These are phyloP conservation scores for Latrodectus hesperus DNA, from an alignment of 2,888 invertebrate genomes.

Conservation along the genomic window DNA sequence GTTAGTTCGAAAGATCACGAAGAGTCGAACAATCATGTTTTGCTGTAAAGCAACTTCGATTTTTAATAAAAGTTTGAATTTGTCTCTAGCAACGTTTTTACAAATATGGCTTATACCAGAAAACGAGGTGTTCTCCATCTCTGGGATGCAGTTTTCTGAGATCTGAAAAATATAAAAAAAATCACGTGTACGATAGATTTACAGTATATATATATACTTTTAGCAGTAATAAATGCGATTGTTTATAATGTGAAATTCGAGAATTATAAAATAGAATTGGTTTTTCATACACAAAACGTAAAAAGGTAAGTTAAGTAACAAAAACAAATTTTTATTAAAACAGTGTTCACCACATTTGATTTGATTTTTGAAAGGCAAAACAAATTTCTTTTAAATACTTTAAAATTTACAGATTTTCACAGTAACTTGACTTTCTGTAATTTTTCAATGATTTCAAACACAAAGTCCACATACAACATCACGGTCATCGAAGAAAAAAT, in stretches of 20 bases:
- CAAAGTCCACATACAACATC: no score
- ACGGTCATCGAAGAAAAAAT: no score
- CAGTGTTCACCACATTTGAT: background rate
- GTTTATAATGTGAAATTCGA: background rate
- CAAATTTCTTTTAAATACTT: no score
- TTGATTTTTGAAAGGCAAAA: no score
- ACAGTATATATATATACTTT: background rate
- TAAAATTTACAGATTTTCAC: no score
- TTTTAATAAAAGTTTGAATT: background rate
- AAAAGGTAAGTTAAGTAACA: background rate
- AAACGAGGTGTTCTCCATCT: constrained; percentile 57
- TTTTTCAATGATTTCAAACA: no score
- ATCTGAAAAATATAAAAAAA: constrained; percentile 35
- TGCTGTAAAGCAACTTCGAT: background rate
- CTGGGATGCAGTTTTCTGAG: constrained; percentile 54
- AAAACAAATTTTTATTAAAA: no score
- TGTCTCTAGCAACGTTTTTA: background rate
- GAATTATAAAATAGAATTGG: background rate
- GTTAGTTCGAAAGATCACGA: no score
- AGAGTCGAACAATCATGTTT: background rate
- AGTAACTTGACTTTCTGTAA: no score
- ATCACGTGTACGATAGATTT: no score
- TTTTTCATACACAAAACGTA: background rate
- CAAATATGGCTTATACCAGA: constrained; percentile 60
- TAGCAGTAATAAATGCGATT: no score